Conservation (phyloP, 2,888 invertebrate species). For the Drosophila vallismaia region DNA sequence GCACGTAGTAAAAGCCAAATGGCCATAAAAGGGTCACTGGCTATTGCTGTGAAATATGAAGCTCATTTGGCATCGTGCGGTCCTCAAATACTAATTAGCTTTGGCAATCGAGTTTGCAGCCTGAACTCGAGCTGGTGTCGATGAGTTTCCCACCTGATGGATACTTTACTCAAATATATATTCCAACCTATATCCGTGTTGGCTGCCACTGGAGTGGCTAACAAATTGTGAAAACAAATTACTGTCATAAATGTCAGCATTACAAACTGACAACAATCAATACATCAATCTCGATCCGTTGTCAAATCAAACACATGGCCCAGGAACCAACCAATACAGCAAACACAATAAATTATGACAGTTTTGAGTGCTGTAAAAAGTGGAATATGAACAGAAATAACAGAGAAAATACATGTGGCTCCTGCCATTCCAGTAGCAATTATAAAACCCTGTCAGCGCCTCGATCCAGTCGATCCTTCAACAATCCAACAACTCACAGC, state of each 20-base stretch:
- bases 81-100: conserved; percentile 70
- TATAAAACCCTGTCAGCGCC: conserved; percentile 58
- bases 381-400: conserved; percentile 2
- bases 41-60: conserved; percentile 77
- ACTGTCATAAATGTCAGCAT: conserved; percentile 77
- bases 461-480: conserved; percentile 32
- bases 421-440: conserved; percentile 46
- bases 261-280: conserved; percentile 73
- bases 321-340: conserved; percentile 22
- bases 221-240: conserved; percentile 77
- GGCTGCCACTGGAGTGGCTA: conserved; percentile 34
- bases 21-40: conserved; percentile 68
- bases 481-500: conserved; percentile 57
- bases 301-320: conserved; percentile 53
- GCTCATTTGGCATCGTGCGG: conserved; percentile 44
- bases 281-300: conserved; percentile 71
- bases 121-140: conserved; percentile 32
- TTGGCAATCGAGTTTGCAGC: conserved; percentile 52
- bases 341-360: conserved; percentile 73
- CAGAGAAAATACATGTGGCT: not conserved
- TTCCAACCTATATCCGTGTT: conserved; percentile 26
- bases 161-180: conserved; percentile 7
- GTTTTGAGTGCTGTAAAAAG: conserved; percentile 56
- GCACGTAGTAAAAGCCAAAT: conserved; percentile 72
- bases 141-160: conserved; percentile 21